Evolutionary conservation across 2,113 vertebrate species (phyloP).

Genomic region (Calypte anna): DNA sequence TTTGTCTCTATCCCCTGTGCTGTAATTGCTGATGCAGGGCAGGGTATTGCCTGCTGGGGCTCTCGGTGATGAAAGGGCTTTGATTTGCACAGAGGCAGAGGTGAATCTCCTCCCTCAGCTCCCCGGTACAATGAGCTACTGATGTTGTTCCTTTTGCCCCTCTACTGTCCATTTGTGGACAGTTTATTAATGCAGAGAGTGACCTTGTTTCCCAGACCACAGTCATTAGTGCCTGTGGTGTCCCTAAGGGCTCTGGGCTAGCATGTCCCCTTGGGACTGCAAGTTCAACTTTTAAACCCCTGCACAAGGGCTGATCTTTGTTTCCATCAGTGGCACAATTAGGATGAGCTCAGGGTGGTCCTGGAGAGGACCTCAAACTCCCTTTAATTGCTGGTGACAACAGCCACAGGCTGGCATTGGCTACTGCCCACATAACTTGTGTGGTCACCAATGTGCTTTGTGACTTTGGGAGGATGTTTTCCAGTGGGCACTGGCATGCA

Average conservation of each 20-base stretch:
- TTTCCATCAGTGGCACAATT: not conserved
- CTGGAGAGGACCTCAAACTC: not conserved
- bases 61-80: not conserved
- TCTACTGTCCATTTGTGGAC: not conserved
- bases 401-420: not conserved
- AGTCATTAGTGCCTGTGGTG: not conserved
- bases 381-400: not conserved
- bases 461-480: not conserved
- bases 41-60: fast-evolving
- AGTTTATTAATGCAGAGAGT: not conserved
- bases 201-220: not conserved
- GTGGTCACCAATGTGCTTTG: not conserved
- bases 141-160: not conserved
- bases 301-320: not conserved
- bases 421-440: not conserved
- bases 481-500: not conserved
- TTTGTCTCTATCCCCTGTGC: not conserved
- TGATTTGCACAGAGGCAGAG: not conserved
- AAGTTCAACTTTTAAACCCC: not conserved
- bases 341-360: not conserved
- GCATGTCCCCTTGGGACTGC: not conserved
- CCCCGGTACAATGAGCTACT: not conserved
- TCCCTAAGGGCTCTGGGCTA: not conserved
- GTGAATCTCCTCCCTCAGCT: not conserved
- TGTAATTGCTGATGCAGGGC: not conserved